Evolutionary conservation across 2,888 invertebrate genomes (phyloP), one percentile per base, ranked within the genome.

Genomic region (Zelleria hepariella): DNA sequence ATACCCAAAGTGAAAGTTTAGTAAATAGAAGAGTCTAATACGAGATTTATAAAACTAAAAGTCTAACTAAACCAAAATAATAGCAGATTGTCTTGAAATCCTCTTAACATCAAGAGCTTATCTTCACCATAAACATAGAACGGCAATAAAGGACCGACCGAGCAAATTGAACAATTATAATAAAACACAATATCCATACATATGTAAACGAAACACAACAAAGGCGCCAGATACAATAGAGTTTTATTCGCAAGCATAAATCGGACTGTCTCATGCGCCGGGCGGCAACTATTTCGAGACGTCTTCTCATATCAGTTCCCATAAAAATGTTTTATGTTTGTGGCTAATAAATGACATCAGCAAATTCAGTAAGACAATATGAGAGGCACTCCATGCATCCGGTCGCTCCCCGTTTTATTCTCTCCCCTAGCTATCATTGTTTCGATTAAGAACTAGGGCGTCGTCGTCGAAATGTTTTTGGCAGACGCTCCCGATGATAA

Each of bases 271-370:
- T 78, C 78, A 82, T 82, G 80, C 73, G 77, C 74, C 77, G 64
- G 67, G 66, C 75, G 71, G 69, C 75, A 77, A 78, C 80, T 80
- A 81, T 75, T 69, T 68, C 71, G 70, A 72, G 69, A 73, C 75
- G 70, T 69, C 65, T 61, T 42, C 80, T 82, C 79, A 84, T 86
- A 88, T 88, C 86, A 76, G 75, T 75, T 73, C 73, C 80, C 75
- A 87, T 88, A 88, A 88, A 88, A 86, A 87, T 88, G 86, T 86
- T 87, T 87, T 88, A 88, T 88, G 86, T 85, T 86, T 83, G 78
- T 80, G 82, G 82, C 87, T 87, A 88, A 88, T 88, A 88, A 88
- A 88, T 87, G 88, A 86, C 87, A 83, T 87, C 86, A 85, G 86
- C 88, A 81, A 86, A 86, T 87, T 86, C 79, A 70, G 83, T 84